Percentiles rank a stretch among this genome's conserved stretches.
Evolutionary conservation across 2,888 invertebrate genomes (phyloP).

Genomic region (Beris chalybata): DNA sequence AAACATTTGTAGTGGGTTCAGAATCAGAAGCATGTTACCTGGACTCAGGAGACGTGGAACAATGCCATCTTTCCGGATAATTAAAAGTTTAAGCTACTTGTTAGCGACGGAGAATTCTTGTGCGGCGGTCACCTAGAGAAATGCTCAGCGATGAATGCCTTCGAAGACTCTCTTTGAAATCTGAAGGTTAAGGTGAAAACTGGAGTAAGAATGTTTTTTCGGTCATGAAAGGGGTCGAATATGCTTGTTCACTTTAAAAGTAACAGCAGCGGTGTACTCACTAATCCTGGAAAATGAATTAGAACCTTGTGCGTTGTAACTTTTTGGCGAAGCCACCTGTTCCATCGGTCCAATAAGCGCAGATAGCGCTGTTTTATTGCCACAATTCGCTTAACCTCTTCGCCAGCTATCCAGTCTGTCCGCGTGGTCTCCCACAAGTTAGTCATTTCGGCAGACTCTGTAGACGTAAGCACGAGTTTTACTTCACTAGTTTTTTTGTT

Average conservation of each 20-base stretch:
- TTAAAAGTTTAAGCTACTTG: not conserved
- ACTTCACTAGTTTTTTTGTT: too few species aligned
- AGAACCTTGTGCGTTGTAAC: slow-evolving; percentile 1
- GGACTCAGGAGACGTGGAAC: not conserved
- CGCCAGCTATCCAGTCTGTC: too few species aligned
- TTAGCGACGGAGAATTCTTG: not conserved
- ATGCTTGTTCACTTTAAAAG: not conserved
- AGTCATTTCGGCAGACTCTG: too few species aligned
- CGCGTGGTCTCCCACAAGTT: too few species aligned
- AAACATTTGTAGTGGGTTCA: not conserved
- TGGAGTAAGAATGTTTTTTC: not conserved
- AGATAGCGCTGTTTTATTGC: too few species aligned
- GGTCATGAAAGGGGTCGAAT: slow-evolving; percentile 1
- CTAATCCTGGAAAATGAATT: not conserved
- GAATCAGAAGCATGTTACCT: not conserved
- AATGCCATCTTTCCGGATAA: not conserved
- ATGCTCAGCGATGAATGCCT: not conserved
- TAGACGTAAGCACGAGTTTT: too few species aligned
- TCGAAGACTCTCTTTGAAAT: not conserved
- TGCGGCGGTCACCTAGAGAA: not conserved
- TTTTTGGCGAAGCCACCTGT: too few species aligned
- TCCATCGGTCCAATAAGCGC: too few species aligned
- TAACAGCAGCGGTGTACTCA: not conserved
- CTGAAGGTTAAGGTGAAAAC: not conserved
- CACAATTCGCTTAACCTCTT: too few species aligned